A percentile compares a stretch with the other conserved stretches of the same genome.
These are phyloP conservation scores for Camptogramma bilineatum DNA, from an alignment of 2,888 invertebrate species.

Conservation along the genomic window DNA sequence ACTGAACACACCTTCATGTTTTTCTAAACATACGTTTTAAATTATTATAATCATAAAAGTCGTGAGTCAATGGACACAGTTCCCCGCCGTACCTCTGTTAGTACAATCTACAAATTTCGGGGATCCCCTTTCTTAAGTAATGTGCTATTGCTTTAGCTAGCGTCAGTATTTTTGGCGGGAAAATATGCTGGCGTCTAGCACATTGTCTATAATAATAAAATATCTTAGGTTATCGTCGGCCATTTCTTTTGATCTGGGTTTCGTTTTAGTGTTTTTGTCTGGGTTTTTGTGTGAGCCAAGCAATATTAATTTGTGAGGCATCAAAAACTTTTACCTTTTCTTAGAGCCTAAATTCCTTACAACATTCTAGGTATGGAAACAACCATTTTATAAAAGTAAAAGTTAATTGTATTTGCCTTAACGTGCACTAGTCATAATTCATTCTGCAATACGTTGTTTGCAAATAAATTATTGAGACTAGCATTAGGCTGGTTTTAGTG, in stretches of 20 bases:
- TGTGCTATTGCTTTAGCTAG: constrained; percentile 60
- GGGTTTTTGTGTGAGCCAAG: constrained; percentile 15
- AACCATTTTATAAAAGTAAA: no score
- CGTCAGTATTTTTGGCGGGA: constrained; percentile 50
- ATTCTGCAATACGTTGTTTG: no score
- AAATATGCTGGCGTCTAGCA: constrained; percentile 35
- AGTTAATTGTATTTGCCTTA: no score
- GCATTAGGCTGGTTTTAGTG: no score
- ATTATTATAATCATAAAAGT: neutral
- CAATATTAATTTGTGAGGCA: neutral
- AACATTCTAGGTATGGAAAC: no score
- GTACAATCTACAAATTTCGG: constrained; percentile 69
- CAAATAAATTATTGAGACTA: no score
- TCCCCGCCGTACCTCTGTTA: constrained; percentile 53
- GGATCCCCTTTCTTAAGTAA: constrained; percentile 70
- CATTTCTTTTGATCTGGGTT: constrained; percentile 25
- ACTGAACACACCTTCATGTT: no score
- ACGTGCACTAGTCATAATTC: no score
- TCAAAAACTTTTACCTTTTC: no score
- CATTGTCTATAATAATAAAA: constrained; percentile 33
- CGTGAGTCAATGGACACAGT: constrained; percentile 53
- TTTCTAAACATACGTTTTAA: no score
- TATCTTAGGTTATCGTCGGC: constrained; percentile 26
- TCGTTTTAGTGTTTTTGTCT: constrained; percentile 28
- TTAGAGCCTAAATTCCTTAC: no score